Base-by-base conservation (phyloP, 2,797 vertebrate genomes). In the Etheostoma nigrum region DNA sequence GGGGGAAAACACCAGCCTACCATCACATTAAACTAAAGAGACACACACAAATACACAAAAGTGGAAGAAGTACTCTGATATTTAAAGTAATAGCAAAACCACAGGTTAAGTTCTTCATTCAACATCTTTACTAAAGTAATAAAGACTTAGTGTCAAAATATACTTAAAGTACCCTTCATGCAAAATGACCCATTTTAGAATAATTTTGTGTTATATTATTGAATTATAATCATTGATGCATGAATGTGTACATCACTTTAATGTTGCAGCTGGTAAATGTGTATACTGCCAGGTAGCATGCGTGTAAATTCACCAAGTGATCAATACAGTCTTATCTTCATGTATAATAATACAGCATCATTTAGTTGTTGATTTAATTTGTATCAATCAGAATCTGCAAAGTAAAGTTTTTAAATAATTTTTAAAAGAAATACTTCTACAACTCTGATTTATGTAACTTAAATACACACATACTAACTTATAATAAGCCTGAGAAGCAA, bases 201-300 rank as follows among this genome's bases (percentile, higher is more conserved):
- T 60, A 0, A 15, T 57, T 33, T 33, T 59, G 36, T 40, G 27
- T 59, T 27, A 25, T 0, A 27, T 27, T 11, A 25, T 18, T 45
- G 0, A 27, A 19, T 25, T 47, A 7, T 2, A 19, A 5, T 27
- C 18, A 62, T 47, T 25, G 16, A 62, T 62, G 5, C 42, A 53
- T 53, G 10, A 4, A 40, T 40, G 10, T 12, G 36, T 40, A 40
- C 36, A 53, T 53, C 11, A 25, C 23, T 47, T 12, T 62, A 27
- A 45, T 62, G 60, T 59, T 45, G 5, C 23, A 45, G 14, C n/a
- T 44, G 59, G 42, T 61, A 61, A 62, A 45, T 14, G 40, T 42
- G 23, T n/a, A 42, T 40, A 40, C 10, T 40, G 36, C 1, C 21
- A n/a, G 15, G 42, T 47, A 27, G 5, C 57, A 42, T 40, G 6